Base-by-base conservation (phyloP, 2,888 invertebrate genomes). In the Synergus umbraculus region DNA sequence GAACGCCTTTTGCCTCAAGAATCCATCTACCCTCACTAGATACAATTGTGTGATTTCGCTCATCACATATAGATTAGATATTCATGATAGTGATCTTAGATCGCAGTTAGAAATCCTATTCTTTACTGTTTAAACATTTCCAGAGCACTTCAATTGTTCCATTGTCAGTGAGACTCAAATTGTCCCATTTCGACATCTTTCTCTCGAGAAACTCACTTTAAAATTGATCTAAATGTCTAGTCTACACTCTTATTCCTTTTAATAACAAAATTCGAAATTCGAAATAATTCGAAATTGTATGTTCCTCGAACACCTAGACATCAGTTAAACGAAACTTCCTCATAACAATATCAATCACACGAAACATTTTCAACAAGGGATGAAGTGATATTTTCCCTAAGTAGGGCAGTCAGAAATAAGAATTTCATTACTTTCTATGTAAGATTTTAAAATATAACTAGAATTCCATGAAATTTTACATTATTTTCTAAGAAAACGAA, bases 1-100 rank as follows among this genome's bases (percentile, higher is more conserved):
- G 88, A 85, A 87, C 88, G 89, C 90, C 89, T 90, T 90, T 90
- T 90, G 90, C 89, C 90, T 90, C 90, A 81, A 86, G 79, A 84
- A 84, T 77, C 76, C 79, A 43, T 22, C 9, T 29, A 49, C 13
- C 12, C 4, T 22, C 46, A 69, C 29, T 46, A 69, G 9, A 64
- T 64, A 41, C 41, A 41, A 78, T 77, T 79, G 78, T 82, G 79
- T 80, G 77, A 64, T 69, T 77, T 81, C 64, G 76, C 64, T 46
- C 63, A 43, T 37, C 8, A 64, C 12, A 73, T 69, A 37, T 77
- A 76, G 73, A 66, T 83, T 82, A 84, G 78, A 73, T 69, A 81
- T 81, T 83, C 79, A 64, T 81, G 37, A 84, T 86, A 88, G 85
- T 86, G 84, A 81, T 88, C 80, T 83, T 88, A 88, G 87, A 86